A percentile compares a stretch with the other conserved stretches of the same genome.
These are phyloP conservation scores for Centrocercus urophasianus DNA, from an alignment of 2,113 vertebrate species.

Conservation along the genomic window DNA sequence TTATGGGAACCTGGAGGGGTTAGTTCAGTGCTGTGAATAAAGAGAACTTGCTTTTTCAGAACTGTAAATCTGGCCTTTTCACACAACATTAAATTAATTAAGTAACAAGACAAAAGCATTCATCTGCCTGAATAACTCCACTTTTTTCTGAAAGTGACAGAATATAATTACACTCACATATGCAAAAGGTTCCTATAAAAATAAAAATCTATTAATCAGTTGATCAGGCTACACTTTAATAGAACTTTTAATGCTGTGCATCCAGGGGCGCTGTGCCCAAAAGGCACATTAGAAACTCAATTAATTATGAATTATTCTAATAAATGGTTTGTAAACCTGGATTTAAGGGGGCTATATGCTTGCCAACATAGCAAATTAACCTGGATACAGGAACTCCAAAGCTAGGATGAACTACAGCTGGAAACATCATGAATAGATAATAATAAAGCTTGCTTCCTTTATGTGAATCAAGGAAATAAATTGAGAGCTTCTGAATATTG, in stretches of 20 bases:
- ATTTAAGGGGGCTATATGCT: conserved; percentile 28
- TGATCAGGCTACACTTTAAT: conserved; percentile 14
- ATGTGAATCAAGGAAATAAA: conserved; percentile 24
- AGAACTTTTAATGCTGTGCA: conserved; percentile 1
- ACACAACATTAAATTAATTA: conserved; percentile 35
- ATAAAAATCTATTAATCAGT: conserved; percentile 20
- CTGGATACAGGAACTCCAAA: not conserved
- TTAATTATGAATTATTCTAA: conserved; percentile 59
- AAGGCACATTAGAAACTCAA: conserved; percentile 52
- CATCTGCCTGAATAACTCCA: not conserved
- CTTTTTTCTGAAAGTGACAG: not conserved
- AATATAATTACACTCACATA: conserved; percentile 40
- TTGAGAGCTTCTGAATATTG: conserved; percentile 3
- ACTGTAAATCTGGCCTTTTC: conserved; percentile 12
- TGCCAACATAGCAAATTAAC: not conserved
- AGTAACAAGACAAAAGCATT: conserved; percentile 33
- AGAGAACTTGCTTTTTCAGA: not conserved
- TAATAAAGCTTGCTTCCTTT: not conserved
- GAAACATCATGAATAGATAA: not conserved
- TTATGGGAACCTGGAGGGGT: accelerated
- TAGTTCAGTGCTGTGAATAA: not conserved
- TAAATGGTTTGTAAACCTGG: conserved; percentile 22
- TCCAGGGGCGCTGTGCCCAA: conserved; percentile 27
- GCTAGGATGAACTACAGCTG: not conserved
- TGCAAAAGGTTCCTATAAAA: not conserved